A percentile compares a stretch with the other conserved stretches of the same genome.
Evolutionary conservation across 2,797 vertebrate species (phyloP).

Genomic region (Sebastes goodei): DNA sequence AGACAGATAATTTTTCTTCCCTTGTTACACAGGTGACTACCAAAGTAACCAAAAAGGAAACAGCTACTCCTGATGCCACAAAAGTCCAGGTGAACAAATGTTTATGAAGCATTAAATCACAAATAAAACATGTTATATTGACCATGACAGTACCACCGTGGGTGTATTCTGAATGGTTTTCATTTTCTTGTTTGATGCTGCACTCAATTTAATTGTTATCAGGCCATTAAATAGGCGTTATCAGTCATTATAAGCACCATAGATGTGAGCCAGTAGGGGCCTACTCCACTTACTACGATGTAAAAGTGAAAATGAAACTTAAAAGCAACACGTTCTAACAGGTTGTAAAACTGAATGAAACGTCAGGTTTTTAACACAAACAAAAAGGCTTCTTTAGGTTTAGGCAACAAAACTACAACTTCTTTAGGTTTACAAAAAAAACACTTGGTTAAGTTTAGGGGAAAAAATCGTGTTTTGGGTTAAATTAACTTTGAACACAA

Average conservation of each 20-base stretch:
- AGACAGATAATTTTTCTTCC: constrained; percentile 18
- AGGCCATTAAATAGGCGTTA: not conserved
- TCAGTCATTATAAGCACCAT: not conserved
- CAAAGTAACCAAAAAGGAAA: constrained; percentile 87
- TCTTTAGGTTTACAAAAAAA: not conserved
- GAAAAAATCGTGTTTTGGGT: not conserved
- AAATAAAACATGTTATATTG: not conserved
- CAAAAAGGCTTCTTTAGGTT: not conserved
- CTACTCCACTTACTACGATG: not conserved
- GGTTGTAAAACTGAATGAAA: not conserved
- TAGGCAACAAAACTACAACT: not conserved
- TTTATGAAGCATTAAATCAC: not conserved
- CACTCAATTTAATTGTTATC: no score
- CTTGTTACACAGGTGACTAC: constrained; percentile 85
- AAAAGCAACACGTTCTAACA: no score
- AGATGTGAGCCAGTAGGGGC: not conserved
- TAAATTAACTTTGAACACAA: no score
- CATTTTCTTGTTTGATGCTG: not conserved
- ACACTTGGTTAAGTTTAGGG: not conserved
- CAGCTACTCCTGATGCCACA: constrained; percentile 83
- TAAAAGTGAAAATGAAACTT: no score
- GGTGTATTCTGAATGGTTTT: not conserved
- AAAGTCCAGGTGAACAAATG: constrained; percentile 88
- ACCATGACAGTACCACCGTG: not conserved
- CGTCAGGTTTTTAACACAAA: not conserved